phyloP scores from a whole-genome alignment of 2,888 invertebrate species.

The Drosophila atripex region DNA sequence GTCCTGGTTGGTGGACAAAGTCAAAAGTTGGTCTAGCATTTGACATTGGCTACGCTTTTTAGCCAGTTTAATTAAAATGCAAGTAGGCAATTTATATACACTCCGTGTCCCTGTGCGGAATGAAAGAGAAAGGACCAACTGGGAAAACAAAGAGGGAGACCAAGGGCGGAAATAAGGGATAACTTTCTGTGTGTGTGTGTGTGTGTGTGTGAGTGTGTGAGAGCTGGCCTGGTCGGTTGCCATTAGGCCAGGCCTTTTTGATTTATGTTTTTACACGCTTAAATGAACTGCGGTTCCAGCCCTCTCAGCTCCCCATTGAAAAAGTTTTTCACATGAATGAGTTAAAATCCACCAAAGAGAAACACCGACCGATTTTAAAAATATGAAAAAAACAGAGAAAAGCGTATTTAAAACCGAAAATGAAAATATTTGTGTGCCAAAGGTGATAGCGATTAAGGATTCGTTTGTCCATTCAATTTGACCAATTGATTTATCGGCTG shows the following conservation, averaged over 20 bases:
- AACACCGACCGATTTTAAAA: slow-evolving; percentile 9
- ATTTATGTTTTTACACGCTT: slow-evolving; percentile 77
- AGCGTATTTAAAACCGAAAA: slow-evolving; percentile 49
- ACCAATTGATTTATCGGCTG: slow-evolving; percentile 27
- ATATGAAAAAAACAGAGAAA: slow-evolving; percentile 28
- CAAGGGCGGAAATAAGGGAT: slow-evolving; percentile 8
- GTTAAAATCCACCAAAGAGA: slow-evolving; percentile 48
- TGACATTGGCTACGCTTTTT: slow-evolving; percentile 72
- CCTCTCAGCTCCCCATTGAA: slow-evolving; percentile 48
- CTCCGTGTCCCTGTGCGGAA: slow-evolving; percentile 63
- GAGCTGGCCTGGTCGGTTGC: slow-evolving; percentile 49
- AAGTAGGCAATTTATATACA: slow-evolving; percentile 79
- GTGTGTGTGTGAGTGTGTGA: slow-evolving; percentile 30
- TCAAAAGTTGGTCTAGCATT: slow-evolving; percentile 46
- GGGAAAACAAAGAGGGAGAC: slow-evolving; percentile 12
- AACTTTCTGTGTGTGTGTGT: slow-evolving; percentile 39
- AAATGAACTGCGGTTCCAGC: slow-evolving; percentile 67
- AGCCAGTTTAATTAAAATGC: slow-evolving; percentile 77
- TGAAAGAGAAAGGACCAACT: slow-evolving; percentile 13
- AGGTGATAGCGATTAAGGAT: slow-evolving; percentile 42
- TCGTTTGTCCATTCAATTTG: slow-evolving; percentile 33
- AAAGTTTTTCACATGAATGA: slow-evolving; percentile 66
- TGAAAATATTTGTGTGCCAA: slow-evolving; percentile 55
- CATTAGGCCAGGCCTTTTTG: slow-evolving; percentile 71
- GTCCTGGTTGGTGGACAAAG: slow-evolving; percentile 26